These are phyloP conservation scores for Brienomyrus brachyistius DNA, from an alignment of 2,113 vertebrate species.

Conservation along the genomic window DNA sequence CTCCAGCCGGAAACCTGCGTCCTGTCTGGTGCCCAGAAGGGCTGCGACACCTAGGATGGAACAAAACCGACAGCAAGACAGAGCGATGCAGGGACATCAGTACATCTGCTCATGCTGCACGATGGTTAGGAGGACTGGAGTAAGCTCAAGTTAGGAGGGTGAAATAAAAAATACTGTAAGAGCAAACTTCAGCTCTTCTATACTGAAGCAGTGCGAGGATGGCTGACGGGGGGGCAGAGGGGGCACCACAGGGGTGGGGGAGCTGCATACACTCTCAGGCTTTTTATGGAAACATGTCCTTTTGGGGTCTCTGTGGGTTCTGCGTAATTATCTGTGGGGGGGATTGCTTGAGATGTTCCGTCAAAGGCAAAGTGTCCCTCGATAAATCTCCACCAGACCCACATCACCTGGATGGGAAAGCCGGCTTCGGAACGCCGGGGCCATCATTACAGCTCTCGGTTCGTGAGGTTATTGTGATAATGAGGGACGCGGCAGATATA, in stretches of 20 bases:
- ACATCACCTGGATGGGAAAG: slow-evolving; percentile 39
- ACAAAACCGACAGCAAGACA: background rate
- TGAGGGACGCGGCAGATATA: slow-evolving; percentile 43
- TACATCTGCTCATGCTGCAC: background rate
- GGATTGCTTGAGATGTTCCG: slow-evolving; percentile 25
- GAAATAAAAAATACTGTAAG: background rate
- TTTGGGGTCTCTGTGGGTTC: slow-evolving; percentile 35
- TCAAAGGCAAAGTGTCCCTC: slow-evolving; percentile 42
- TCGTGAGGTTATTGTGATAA: slow-evolving; percentile 53
- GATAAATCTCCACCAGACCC: slow-evolving; percentile 45
- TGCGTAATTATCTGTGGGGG: slow-evolving; percentile 48
- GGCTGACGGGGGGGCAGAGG: background rate
- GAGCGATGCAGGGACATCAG: background rate
- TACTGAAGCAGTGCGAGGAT: background rate
- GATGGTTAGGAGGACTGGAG: background rate
- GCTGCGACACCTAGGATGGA: background rate
- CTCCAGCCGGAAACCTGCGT: background rate
- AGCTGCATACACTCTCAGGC: background rate
- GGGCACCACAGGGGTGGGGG: background rate
- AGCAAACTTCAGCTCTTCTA: background rate
- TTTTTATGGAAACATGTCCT: slow-evolving; percentile 24
- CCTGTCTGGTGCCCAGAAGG: background rate
- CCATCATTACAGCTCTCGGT: slow-evolving; percentile 43
- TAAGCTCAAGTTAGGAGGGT: background rate
- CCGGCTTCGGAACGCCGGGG: slow-evolving; percentile 36